Evolutionary conservation across 1,140 invertebrate species (phyloP), one percentile per base, ranked within the genome.

Genomic region (Hermetia illucens): DNA sequence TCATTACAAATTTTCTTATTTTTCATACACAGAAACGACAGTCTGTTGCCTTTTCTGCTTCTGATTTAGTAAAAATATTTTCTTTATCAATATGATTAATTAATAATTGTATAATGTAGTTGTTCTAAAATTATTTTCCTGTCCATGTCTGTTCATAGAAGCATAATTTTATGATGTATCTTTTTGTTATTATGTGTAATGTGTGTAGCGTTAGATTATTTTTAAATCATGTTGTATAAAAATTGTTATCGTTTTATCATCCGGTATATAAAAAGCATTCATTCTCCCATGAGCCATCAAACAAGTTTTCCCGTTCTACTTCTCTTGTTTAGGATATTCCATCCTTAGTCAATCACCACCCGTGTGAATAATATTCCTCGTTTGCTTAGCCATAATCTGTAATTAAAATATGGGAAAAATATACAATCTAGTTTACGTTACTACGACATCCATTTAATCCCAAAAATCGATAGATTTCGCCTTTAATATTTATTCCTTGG

Each of bases 301-400:
- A 27, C 8, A 27, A 27, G 24, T 27, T 27, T 8, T 9, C 24
- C 24, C 8, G 24, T n/a, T 9, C n/a, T 8, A 27, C 8, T 9
- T 27, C n/a, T 27, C 8, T 27, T 8, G 8, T 27, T 8, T 27
- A 27, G 24, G 24, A 21, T 16, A 32, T 48, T n/a, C n/a, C n/a
- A n/a, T n/a, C n/a, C n/a, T 70, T 62, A 71, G 61, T 72, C 67
- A 46, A 75, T 66, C 45, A 73, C 70, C 31, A 77, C 65, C 47
- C 72, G 66, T 32, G 74, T 68, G 40, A 75, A 66, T 39, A 77
- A 61, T 45, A 77, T 64, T 35, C 75, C 75, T 44, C 70, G 69
- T 61, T 72, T 75, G 57, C 73, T 77, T 42, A 78, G 53, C 75
- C 75, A 77, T 22, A 77, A 69, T 15, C 76, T 78, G 55, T 12